phyloP scores from a whole-genome alignment of 1,140 invertebrate genomes.

The Sminthurinus signatus region DNA sequence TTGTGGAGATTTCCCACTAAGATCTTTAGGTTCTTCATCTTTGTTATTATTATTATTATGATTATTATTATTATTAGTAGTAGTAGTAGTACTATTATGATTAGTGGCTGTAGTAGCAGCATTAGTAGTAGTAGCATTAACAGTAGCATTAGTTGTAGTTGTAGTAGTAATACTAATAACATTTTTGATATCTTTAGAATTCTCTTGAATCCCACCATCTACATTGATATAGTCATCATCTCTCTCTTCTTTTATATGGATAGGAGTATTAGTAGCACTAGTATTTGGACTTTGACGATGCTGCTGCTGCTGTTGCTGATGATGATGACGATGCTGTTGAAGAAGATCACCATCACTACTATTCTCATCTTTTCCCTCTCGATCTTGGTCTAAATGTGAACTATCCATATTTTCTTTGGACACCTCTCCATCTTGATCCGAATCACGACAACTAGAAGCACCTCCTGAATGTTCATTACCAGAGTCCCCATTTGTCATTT shows the following conservation, averaged over 20 bases:
- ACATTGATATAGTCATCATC: slow-evolving; percentile 24
- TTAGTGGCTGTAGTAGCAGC: slow-evolving; percentile 30
- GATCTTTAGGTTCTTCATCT: slow-evolving; percentile 35
- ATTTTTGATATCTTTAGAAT: slow-evolving; percentile 57
- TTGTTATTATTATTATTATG: slow-evolving; percentile 5
- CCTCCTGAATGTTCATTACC: slow-evolving; percentile 14
- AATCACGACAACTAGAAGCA: slow-evolving; percentile 10
- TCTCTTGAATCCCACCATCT: slow-evolving; percentile 26
- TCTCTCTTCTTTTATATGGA: slow-evolving; percentile 26
- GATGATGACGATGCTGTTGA: no score
- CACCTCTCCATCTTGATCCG: slow-evolving; percentile 20
- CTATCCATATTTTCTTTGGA: slow-evolving; percentile 4
- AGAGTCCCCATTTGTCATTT: slow-evolving; percentile 12
- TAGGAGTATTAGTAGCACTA: no score
- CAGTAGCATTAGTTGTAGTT: no score
- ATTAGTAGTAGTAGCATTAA: no score
- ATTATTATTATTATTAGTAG: not conserved
- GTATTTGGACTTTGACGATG: not conserved
- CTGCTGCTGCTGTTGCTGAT: not conserved
- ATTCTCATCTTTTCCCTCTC: slow-evolving; percentile 2
- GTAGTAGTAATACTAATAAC: slow-evolving; percentile 46
- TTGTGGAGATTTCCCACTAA: slow-evolving; percentile 22
- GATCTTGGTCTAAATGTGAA: slow-evolving; percentile 25
- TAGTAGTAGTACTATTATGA: slow-evolving; percentile 43
- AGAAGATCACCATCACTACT: not conserved